These are phyloP conservation scores for Meriones psammophilus DNA, from an alignment of 2,797 vertebrate species.

Conservation along the genomic window DNA sequence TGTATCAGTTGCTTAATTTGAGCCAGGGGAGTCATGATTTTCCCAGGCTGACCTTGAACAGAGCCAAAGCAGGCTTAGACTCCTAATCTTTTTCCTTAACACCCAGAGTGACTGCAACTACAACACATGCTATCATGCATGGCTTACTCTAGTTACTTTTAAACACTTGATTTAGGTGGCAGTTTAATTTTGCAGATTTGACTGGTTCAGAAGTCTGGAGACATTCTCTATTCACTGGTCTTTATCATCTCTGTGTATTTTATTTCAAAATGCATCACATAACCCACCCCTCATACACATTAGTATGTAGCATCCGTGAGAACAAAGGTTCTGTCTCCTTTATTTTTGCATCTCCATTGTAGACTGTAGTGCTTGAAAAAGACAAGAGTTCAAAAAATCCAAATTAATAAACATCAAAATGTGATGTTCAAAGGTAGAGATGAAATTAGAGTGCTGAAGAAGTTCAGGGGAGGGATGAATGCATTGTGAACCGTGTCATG, in stretches of 20 bases:
- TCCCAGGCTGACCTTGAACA: background rate
- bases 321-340: background rate
- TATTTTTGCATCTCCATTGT: background rate
- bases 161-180: background rate
- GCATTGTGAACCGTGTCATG: background rate
- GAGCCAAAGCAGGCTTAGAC: background rate
- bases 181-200: background rate
- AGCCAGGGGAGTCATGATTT: background rate
- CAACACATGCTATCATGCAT: background rate
- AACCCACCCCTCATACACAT: background rate
- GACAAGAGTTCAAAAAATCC: background rate
- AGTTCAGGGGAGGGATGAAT: background rate
- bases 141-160: background rate
- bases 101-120: background rate
- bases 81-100: background rate
- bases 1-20: background rate
- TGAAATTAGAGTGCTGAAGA: background rate
- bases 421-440: background rate
- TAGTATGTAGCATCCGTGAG: background rate
- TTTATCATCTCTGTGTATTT: background rate
- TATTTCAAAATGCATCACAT: background rate
- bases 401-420: slow-evolving; percentile 51
- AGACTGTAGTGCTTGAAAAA: background rate
- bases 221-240: background rate
- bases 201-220: background rate